Percentiles rank a stretch among this genome's conserved stretches.
Evolutionary conservation across 2,888 invertebrate species (phyloP).

Genomic region (Drosophila koepferae): DNA sequence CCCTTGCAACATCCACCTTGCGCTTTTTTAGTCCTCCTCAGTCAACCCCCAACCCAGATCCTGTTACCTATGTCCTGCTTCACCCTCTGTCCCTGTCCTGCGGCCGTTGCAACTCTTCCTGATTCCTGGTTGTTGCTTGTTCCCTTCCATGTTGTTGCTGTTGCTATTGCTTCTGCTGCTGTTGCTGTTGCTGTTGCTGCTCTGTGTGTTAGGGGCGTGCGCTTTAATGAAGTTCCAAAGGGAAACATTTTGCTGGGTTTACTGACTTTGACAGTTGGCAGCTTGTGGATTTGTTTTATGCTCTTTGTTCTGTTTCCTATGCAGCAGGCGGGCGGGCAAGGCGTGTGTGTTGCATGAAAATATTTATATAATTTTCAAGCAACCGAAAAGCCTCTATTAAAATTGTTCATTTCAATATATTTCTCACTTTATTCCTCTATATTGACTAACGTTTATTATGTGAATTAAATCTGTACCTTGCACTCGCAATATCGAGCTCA

Average conservation of each 20-base stretch:
- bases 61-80: conserved; percentile 16
- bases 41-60: conserved; percentile 37
- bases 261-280: conserved; percentile 71
- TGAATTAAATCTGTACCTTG: too few species aligned
- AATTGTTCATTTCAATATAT: too few species aligned
- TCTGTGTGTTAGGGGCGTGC: conserved; percentile 45
- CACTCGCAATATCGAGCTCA: too few species aligned
- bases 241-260: conserved; percentile 32
- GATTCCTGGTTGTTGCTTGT: conserved; percentile 6
- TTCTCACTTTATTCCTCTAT: too few species aligned
- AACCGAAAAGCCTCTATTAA: neutral
- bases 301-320: conserved; percentile 39
- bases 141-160: neutral
- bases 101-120: conserved; percentile 5
- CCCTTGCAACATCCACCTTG: conserved; percentile 77
- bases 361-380: conserved; percentile 43
- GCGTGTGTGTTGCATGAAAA: conserved; percentile 39
- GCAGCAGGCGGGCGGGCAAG: neutral
- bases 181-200: conserved; percentile 15
- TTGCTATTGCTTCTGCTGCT: neutral
- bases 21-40: conserved; percentile 55
- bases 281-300: conserved; percentile 30
- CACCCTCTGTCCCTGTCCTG: conserved; percentile 10
- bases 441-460: too few species aligned
- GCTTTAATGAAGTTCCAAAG: conserved; percentile 65